Base-by-base conservation (phyloP, 1,140 invertebrate species). In the Drosophila ananassae region DNA sequence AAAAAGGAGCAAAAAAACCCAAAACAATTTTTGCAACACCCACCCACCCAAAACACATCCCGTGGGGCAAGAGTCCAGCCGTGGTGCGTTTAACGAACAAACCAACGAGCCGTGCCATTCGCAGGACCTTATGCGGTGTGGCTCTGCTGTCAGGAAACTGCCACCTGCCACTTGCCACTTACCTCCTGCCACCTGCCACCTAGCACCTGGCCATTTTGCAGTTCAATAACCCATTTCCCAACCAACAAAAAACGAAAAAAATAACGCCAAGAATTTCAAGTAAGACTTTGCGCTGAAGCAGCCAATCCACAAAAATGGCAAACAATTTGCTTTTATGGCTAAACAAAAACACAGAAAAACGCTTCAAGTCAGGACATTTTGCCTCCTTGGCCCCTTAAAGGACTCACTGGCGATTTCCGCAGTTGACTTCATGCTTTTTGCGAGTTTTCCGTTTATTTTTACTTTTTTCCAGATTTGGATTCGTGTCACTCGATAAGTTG, bases 241-340 rank as follows among this genome's bases (percentile, higher is more conserved):
- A 41, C 10, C 39, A 6, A 9, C 48, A 22, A 13, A 32, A 24
- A 8, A 37, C 46, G 25, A 1, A 68, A 67, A 17, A 52, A 21
- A 37, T 24, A 47, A 58, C 34, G 59, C 17, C 22, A 57, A 25
- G 60, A 53, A 64, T 69, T 61, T 44, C 48, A 17, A 52, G 54
- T 66, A 71, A 24, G 53, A 57, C 32, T 54, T 64, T 53, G 24
- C 60, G 30, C 34, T 64, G 46, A 44, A 58, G 58, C 59, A 58
- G 69, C 50, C 80, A 73, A 77, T 85, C 81, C 78, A 59, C 73
- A 66, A 63, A 85, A 85, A 87, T 76, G 78, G 82, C 64, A 67
- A 72, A 73, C 82, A 83, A 87, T 87, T 87, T 69, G 67, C 66
- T 83, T 89, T 87, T 79, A 87, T 89, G 67, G 63, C 66, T 46